These are phyloP conservation scores for Megamerina dolium DNA, from an alignment of 2,888 invertebrate genomes.

Conservation along the genomic window DNA sequence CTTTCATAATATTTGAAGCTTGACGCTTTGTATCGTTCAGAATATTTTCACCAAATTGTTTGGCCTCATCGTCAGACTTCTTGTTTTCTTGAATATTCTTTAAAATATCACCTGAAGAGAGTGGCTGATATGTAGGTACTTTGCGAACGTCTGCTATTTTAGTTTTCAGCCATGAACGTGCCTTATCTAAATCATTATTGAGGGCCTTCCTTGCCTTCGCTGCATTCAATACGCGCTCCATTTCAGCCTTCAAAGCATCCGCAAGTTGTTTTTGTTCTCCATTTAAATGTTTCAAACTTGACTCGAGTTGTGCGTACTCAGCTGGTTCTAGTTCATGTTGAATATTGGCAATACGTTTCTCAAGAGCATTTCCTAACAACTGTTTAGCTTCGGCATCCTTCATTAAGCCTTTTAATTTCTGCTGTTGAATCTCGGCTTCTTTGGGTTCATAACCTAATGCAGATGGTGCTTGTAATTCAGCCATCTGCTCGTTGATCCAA, in stretches of 20 bases:
- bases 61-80: slow-evolving; percentile 68
- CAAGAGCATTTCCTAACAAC: slow-evolving; percentile 72
- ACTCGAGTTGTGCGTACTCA: slow-evolving; percentile 74
- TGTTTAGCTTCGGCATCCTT: slow-evolving; percentile 84
- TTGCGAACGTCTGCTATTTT: slow-evolving; percentile 72
- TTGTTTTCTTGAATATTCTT: slow-evolving; percentile 72
- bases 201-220: slow-evolving; percentile 69
- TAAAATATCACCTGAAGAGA: slow-evolving; percentile 77
- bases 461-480: slow-evolving; percentile 60
- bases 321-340: slow-evolving; percentile 78
- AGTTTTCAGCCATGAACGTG: slow-evolving; percentile 72
- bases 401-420: slow-evolving; percentile 64
- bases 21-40: slow-evolving; percentile 71
- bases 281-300: slow-evolving; percentile 64
- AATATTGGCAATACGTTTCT: slow-evolving; percentile 77
- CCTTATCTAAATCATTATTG: slow-evolving; percentile 71
- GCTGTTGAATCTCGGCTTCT: slow-evolving; percentile 67
- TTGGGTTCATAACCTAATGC: slow-evolving; percentile 72
- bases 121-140: slow-evolving; percentile 65
- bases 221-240: slow-evolving; percentile 64
- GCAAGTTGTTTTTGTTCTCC: slow-evolving; percentile 70
- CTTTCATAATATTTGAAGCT: slow-evolving; percentile 69
- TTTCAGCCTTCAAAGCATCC: slow-evolving; percentile 65
- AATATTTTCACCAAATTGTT: slow-evolving; percentile 68
- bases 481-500: slow-evolving; percentile 72